These are phyloP conservation scores for Drosophila triauraria DNA, from an alignment of 1,140 invertebrate genomes.

Conservation along the genomic window DNA sequence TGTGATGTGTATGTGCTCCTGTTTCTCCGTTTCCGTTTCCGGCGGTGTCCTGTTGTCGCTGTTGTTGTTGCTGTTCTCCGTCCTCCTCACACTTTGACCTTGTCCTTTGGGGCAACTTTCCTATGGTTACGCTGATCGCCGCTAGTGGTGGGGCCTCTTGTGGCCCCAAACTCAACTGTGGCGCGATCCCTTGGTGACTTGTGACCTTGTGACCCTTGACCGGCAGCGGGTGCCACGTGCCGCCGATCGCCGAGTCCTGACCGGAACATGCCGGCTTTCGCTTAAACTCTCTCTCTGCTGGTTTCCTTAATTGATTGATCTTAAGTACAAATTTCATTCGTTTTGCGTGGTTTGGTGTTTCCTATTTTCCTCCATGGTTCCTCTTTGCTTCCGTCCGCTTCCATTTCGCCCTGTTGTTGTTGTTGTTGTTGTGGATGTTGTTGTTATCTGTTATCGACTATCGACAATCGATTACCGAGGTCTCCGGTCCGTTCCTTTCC, in stretches of 20 bases:
- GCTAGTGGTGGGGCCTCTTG: not conserved
- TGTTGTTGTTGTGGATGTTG: conserved; percentile 12
- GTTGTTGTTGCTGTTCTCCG: conserved; percentile 10
- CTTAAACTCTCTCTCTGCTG: not conserved
- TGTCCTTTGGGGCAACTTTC: conserved; percentile 49
- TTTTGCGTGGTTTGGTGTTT: conserved; percentile 31
- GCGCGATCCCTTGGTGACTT: conserved; percentile 40
- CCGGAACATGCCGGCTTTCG: conserved; percentile 12
- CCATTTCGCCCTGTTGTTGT: conserved; percentile 33
- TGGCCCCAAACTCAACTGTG: not conserved
- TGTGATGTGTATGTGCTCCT: conserved; percentile 15
- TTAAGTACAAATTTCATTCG: conserved; percentile 14
- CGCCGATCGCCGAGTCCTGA: conserved; percentile 21
- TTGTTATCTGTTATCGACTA: conserved; percentile 13
- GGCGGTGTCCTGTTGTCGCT: conserved; percentile 24
- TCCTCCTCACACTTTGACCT: conserved; percentile 48
- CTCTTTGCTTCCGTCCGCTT: conserved; percentile 32
- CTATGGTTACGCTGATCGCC: conserved; percentile 41
- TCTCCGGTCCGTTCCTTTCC: conserved; percentile 14
- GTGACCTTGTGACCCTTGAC: conserved; percentile 39
- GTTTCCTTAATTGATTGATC: conserved; percentile 19
- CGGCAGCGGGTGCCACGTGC: conserved; percentile 38
- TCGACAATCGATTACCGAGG: conserved; percentile 24
- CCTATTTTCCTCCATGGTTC: conserved; percentile 21
- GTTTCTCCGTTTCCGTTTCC: conserved; percentile 21